Percentiles rank a stretch among this genome's conserved stretches.
Evolutionary conservation across 92 coral and sea anemone genomes (phyloP).

Genomic region (Porites divaricata): DNA sequence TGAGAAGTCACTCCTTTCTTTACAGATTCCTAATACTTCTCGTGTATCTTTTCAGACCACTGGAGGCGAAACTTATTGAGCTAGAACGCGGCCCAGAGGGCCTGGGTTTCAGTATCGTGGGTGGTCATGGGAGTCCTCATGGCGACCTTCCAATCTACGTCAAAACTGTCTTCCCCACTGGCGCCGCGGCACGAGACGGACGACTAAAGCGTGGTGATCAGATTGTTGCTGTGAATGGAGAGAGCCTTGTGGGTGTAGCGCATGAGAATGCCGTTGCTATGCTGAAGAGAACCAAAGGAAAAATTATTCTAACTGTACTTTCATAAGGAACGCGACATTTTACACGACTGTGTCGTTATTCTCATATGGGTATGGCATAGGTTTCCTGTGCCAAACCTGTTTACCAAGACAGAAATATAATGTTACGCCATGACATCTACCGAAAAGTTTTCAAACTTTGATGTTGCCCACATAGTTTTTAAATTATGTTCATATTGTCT

Average conservation of each 20-base stretch:
- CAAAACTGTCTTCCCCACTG: constrained; percentile 99
- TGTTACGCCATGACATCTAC: too few relatives aligned
- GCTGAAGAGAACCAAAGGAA: constrained; percentile 92
- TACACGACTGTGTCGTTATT: neutral
- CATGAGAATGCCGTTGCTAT: constrained; percentile 94
- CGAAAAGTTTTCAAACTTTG: too few relatives aligned
- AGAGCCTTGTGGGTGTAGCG: constrained; percentile 91
- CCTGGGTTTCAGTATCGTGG: constrained; percentile 99
- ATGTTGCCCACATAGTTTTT: too few relatives aligned
- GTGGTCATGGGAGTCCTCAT: constrained; percentile 99
- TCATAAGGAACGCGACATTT: constrained; percentile 29
- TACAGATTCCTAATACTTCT: neutral
- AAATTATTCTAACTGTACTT: constrained; percentile 78
- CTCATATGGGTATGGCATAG: neutral
- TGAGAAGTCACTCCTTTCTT: too few relatives aligned
- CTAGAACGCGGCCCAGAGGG: constrained; percentile 99
- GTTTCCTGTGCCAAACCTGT: neutral
- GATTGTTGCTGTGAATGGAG: constrained; percentile 94
- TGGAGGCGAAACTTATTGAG: constrained; percentile 92
- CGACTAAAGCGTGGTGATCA: constrained; percentile 96
- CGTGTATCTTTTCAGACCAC: constrained; percentile 67
- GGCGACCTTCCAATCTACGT: constrained; percentile 99
- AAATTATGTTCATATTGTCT: too few relatives aligned
- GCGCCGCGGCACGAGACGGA: constrained; percentile 99
- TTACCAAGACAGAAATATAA: neutral